Evolutionary conservation across 2,888 invertebrate species (phyloP).

Genomic region (Folsomia candida): DNA sequence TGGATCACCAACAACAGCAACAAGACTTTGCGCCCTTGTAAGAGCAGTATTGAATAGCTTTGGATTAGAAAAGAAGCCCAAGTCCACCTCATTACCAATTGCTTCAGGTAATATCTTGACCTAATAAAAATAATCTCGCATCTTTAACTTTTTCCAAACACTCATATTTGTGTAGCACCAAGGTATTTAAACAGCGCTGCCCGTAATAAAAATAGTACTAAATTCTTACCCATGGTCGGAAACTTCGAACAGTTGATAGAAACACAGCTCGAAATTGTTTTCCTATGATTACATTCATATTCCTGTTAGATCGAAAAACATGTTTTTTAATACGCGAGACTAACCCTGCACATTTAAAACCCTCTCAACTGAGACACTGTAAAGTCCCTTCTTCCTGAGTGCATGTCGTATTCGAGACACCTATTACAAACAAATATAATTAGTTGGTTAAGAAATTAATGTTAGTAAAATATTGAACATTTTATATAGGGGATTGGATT

Average conservation of each 20-base stretch:
- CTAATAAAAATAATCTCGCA: no score
- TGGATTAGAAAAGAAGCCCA: conserved; percentile 77
- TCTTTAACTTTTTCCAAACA: no score
- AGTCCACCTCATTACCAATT: conserved; percentile 64
- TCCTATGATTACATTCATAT: conserved; percentile 53
- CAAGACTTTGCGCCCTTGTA: conserved; percentile 75
- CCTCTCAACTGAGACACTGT: conserved; percentile 74
- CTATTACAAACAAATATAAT: conserved; percentile 47
- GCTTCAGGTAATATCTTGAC: conserved; percentile 54
- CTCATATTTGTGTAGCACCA: no score
- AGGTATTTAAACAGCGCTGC: no score
- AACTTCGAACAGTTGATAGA: conserved; percentile 73
- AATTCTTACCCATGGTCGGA: conserved; percentile 67
- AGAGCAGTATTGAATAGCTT: conserved; percentile 80
- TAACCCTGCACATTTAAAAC: conserved; percentile 78
- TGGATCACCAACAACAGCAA: conserved; percentile 81
- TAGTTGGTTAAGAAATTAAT: conserved; percentile 1
- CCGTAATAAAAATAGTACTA: no score
- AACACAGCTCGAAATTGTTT: conserved; percentile 82
- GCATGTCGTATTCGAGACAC: conserved; percentile 67
- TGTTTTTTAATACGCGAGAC: no score
- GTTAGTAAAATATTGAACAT: conserved; percentile 1
- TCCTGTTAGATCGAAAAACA: conserved; percentile 6
- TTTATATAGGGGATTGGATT: not conserved
- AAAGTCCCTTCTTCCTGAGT: conserved; percentile 69